Base-by-base conservation (phyloP, 1,140 invertebrate species). In the Streblospio benedicti region DNA sequence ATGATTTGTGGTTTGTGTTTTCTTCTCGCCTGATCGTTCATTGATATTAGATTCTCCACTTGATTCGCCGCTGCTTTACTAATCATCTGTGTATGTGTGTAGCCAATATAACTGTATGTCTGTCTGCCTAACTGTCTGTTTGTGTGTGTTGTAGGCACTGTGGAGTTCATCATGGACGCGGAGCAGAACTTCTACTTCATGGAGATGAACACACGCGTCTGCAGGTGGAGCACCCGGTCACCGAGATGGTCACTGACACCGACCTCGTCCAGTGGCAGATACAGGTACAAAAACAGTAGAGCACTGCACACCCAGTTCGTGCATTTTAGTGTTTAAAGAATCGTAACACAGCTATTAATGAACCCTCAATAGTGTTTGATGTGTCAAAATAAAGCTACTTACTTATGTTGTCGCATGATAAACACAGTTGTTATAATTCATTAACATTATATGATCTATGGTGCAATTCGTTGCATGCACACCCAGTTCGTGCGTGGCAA, bases 221-320 rank as follows among this genome's bases (percentile, higher is more conserved):
- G 20, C 78, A 79, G 60, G 77, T 79, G 0, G 94, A 99, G 76
- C 95, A 98, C 82, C 94, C 95, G 0, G 87, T 99, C n/a, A 94
- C 93, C 1, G 95, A 97, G 80, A 95, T 94, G 86, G 90, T 97
- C 44, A 97, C 93, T 32, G 88, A 85, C 4, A 78, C 79, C 1
- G 96, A 99, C 82, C 81, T 99, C 27, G 96, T 99, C 0, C 91
- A 98, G 78, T 98, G 95, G 96, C 95, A 98, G 78, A 80, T 99
- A 0, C 71, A 73, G 65, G 81, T 81, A 61, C 52, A 49, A 44
- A 35, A 47, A 41, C 57, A 2, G 25, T 23, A 51, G 25, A 16
- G 27, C 31, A 30, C 16, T 50, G n/a, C n/a, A n/a, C n/a, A n/a
- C n/a, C n/a, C n/a, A n/a, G n/a, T n/a, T n/a, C n/a, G n/a, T n/a